Percentiles rank a stretch among this genome's conserved stretches.
phyloP scores from a whole-genome alignment of 2,797 vertebrate species.

The Thalassophryne amazonica region DNA sequence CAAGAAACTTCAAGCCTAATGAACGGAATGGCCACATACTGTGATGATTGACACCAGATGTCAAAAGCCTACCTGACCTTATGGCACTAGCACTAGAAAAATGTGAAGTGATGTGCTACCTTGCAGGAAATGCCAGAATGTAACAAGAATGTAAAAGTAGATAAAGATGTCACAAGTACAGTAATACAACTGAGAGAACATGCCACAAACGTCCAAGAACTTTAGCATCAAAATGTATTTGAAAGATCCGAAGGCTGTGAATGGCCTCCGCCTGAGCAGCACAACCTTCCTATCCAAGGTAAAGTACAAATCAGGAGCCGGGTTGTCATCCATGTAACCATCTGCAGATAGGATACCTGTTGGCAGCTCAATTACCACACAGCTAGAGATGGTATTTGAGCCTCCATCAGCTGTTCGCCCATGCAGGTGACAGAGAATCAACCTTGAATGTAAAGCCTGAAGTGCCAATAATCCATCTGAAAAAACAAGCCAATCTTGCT shows the following conservation, averaged over 20 bases:
- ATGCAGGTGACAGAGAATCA: slow-evolving; percentile 54
- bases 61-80: no score
- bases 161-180: no score
- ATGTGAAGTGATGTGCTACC: no score
- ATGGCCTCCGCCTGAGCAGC: slow-evolving; percentile 47
- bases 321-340: slow-evolving; percentile 32
- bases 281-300: slow-evolving; percentile 35
- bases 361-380: slow-evolving; percentile 63
- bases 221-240: no score
- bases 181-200: slow-evolving; percentile 17
- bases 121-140: no score
- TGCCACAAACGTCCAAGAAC: no score
- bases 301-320: slow-evolving; percentile 9
- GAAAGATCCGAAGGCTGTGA: slow-evolving; percentile 25
- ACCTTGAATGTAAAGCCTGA: slow-evolving; percentile 30
- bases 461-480: slow-evolving; percentile 53
- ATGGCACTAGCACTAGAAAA: no score
- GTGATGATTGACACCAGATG: no score
- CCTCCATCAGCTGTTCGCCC: slow-evolving; percentile 46
- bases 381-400: slow-evolving; percentile 27
- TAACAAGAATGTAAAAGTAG: no score
- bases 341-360: slow-evolving; percentile 28
- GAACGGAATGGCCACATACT: no score
- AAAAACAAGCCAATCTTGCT: slow-evolving; percentile 43
- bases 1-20: no score